Evolutionary conservation across 1,140 invertebrate genomes (phyloP), one percentile per base, ranked within the genome.

Genomic region (Temnothorax longispinosus): DNA sequence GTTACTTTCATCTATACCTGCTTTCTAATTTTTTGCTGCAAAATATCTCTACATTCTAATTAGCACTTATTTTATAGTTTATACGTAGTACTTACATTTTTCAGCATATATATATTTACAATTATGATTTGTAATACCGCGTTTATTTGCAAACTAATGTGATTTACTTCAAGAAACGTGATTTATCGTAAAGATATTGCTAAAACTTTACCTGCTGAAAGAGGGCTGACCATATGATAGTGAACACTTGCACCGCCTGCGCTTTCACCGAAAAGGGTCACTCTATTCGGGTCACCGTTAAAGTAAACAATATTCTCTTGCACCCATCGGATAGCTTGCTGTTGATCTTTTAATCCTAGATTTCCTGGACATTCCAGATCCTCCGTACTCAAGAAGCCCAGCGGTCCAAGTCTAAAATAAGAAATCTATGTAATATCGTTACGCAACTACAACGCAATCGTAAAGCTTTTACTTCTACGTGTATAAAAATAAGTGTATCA

Each of bases 221-320:
- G 95, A 0, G 96, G 95, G 62, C 97, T 97, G 18, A 97, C 91
- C 96, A 97, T 96, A 86, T 97, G 97, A 89, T 96, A 97, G 27
- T 97, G 97, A 0, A 96, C 96, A 78, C 96, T 96, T 3, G 96
- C 96, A 0, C 97, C 97, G 1, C 97, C 97, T 0, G 97, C 97
- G 88, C 97, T 97, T 92, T 98, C 97, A 1, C 97, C 97, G 90
- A 98, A 97, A 38, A 98, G 93, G 0, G 97, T 98, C 0, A 97
- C 95, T 8, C 96, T 96, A 7, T 95, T 93, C 0, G 96, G 95
- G 92, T 97, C 96, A 8, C 97, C 97, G 1, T 97, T 97, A 90
- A 98, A 98, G 3, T 94, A 91, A 4, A 89, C 95, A 13, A 98
- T 97, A 88, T 98, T 97, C 85, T 96, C 95, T 38, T 97, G 96